Evolutionary conservation across 2,113 vertebrate species (phyloP), one percentile per base, ranked within the genome.

Genomic region (Dolichotis patagonum): DNA sequence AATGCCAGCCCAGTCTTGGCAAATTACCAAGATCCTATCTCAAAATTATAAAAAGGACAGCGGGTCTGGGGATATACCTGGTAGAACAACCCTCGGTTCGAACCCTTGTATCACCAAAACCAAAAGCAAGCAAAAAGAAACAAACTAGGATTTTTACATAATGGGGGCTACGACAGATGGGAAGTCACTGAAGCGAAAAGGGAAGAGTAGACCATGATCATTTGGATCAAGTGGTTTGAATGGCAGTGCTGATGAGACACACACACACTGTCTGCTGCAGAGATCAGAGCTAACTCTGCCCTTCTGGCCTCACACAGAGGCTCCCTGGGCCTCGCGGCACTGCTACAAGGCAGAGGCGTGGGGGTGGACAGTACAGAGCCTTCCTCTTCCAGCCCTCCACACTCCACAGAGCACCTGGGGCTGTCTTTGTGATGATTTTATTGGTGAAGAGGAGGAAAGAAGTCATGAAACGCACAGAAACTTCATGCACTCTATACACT

Each of bases 191-290:
- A 93, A 38, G 43, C 6, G 10, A 88, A 85, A 41, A 82, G 65
- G 11, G 54, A 16, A 62, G 54, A 69, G 1, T 71, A 82, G 52
- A 52, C 67, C 20, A 10, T 1, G 35, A 30, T 26, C 14, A 7
- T 56, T 35, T 43, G 58, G 63, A 81, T 19, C 85, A 93, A 94
- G 38, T 8, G 38, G 38, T 58, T 62, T 65, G 41, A 41, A 71
- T 22, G 30, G 38, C 16, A 65, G 73, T 16, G 35, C 1, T 12
- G 28, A 71, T 8, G 38, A 52, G 81, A 78, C 2, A 1, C 13
- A 78, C 2, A 1, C 13, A 28, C 0, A 30, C 30, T 11, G 41
- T 0, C 0, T 8, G 32, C 13, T 17, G 46, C 19, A 19, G 7
- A 87, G 32, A 86, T 28, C 41, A 41, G 16, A 41, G 87, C 14